Base-by-base conservation (phyloP, 2,888 invertebrate genomes). In the Xanthorhoe designata region DNA sequence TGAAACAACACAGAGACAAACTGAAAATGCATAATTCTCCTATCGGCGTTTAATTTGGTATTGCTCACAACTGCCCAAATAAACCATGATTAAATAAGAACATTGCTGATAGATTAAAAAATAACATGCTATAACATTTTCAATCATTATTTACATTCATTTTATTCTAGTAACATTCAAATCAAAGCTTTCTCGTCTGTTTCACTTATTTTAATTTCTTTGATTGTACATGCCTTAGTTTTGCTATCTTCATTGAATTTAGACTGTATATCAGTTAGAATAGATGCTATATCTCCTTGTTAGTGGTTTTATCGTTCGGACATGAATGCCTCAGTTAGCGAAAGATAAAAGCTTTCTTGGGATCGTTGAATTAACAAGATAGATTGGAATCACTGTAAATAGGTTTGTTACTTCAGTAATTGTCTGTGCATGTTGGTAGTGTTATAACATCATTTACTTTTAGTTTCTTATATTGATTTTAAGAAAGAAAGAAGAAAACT, bases 301-400 rank as follows among this genome's bases (percentile, higher is more conserved):
- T 10, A 64, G 64, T 66, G 68, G 70, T 71, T 73, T 66, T 63
- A 68, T 65, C 61, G 56, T 56, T 61, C 60, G 49, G 59, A 68
- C 66, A 65, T 61, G 61, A 70, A 66, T 69, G 58, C 65, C 67
- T 66, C 61, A 65, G 56, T 66, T 62, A 66, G 57, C 63, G 51
- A 68, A 64, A 72, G 74, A 74, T 74, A 72, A 74, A 73, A 68
- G 71, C 60, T 54, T 73, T 73, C 71, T 61, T 17, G 32, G 68
- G 64, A 73, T 49, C 32, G 42, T 60, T 64, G 69, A 64, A 72
- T 72, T 67, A 64, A 67, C 52, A 55, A 66, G 70, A 69, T 69
- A 68, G 52, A 62, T 64, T 68, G 62, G 49, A 67, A 66, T 64
- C 61, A 60, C 54, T 68, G 70, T 59, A 54, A 65, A 68, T 65